These are phyloP conservation scores for Catharus fuscescens DNA, from an alignment of 2,113 vertebrate genomes.

Conservation along the genomic window DNA sequence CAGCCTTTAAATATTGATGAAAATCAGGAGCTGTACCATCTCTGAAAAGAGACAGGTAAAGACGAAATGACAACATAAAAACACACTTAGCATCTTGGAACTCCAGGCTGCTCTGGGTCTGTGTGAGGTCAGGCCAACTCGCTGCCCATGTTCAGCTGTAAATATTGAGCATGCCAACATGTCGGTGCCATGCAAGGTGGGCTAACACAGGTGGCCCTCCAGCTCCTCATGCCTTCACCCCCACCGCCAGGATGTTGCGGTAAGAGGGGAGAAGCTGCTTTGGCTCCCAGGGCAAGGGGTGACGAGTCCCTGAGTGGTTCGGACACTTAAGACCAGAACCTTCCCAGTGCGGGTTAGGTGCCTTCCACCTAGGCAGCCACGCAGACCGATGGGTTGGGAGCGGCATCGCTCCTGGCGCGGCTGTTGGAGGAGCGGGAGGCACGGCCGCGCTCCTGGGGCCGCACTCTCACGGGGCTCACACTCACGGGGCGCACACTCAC, in stretches of 20 bases:
- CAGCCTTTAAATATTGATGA: background rate
- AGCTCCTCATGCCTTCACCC: background rate
- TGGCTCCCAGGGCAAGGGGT: background rate
- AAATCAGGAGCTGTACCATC: background rate
- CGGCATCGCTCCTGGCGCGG: fast-evolving
- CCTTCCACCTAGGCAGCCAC: background rate
- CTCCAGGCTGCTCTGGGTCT: background rate
- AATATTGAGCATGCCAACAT: fast-evolving
- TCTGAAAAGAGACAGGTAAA: background rate
- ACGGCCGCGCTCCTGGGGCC: too few species aligned
- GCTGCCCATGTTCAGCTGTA: fast-evolving
- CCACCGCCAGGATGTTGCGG: background rate
- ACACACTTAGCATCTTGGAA: background rate
- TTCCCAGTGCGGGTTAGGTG: background rate
- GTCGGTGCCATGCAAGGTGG: background rate
- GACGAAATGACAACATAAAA: background rate
- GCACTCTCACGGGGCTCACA: too few species aligned
- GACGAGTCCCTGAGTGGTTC: background rate
- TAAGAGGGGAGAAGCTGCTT: background rate
- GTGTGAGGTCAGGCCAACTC: background rate
- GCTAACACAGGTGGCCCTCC: background rate
- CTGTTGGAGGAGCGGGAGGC: too few species aligned
- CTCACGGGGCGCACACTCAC: too few species aligned
- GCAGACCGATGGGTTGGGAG: fast-evolving
- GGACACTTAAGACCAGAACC: background rate